Conservation (phyloP, 2,797 vertebrate species). For the Helarctos malayanus region DNA sequence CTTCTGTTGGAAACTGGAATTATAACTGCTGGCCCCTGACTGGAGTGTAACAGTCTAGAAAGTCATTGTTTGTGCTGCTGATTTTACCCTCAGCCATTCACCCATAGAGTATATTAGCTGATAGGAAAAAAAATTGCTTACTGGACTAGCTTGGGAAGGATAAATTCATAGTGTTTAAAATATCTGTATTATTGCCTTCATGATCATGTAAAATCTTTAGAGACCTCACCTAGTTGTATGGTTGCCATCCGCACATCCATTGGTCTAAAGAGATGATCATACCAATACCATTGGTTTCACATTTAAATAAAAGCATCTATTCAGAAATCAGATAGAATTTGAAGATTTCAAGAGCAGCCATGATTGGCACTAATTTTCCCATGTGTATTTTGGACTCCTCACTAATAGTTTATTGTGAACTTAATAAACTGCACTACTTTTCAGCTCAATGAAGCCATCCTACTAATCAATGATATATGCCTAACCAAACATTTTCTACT, state of each 20-base stretch:
- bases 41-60: not conserved
- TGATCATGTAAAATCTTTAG: constrained; percentile 11
- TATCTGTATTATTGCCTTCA: not conserved
- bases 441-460: not conserved
- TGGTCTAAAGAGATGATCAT: not conserved
- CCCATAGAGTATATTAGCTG: not conserved
- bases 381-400: not conserved
- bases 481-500: not conserved
- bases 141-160: not conserved
- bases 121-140: constrained; percentile 28
- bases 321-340: not conserved
- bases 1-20: constrained; percentile 37
- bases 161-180: not conserved
- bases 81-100: not conserved
- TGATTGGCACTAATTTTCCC: not conserved
- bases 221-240: not conserved
- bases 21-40: not conserved
- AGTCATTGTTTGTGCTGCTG: not conserved
- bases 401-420: not conserved
- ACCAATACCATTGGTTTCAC: not conserved
- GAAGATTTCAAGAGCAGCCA: not conserved
- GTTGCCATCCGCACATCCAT: not conserved
- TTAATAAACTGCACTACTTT: not conserved
- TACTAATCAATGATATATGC: not conserved
- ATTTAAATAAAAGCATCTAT: constrained; percentile 27